Conservation (phyloP, 1,140 invertebrate genomes). For the Bombus ignitus region DNA sequence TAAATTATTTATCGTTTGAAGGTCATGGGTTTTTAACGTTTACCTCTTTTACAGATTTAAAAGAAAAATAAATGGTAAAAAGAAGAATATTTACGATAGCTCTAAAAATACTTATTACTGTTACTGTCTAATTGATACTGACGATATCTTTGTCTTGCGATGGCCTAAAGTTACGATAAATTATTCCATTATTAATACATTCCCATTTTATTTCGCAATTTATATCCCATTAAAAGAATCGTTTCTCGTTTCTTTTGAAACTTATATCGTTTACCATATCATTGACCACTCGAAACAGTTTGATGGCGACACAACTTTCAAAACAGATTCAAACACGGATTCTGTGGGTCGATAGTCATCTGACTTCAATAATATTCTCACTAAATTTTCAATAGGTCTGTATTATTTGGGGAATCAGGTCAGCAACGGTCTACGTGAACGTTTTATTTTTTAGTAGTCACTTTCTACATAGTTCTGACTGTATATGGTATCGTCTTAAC, state of each 20-base stretch:
- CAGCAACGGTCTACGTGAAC: constrained; percentile 64
- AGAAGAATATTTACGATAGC: too few relatives aligned
- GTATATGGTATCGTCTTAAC: background rate
- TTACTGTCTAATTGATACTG: too few relatives aligned
- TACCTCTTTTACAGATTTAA: too few relatives aligned
- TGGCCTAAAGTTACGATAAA: too few relatives aligned
- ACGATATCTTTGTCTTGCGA: too few relatives aligned
- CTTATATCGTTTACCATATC: background rate
- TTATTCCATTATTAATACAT: background rate
- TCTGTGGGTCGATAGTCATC: background rate
- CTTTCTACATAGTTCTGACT: constrained; percentile 68
- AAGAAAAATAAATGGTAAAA: too few relatives aligned
- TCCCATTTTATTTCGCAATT: background rate
- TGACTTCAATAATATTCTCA: constrained; percentile 23
- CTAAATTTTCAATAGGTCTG: constrained; percentile 27
- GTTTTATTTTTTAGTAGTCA: constrained; percentile 65
- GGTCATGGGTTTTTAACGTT: too few relatives aligned
- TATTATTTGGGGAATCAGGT: constrained; percentile 71
- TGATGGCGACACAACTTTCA: background rate
- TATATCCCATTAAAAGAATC: background rate
- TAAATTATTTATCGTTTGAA: too few relatives aligned
- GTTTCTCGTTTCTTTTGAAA: background rate
- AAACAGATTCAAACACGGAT: constrained; percentile 16
- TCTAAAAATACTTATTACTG: too few relatives aligned
- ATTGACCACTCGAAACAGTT: background rate